Conservation (phyloP, 1,140 invertebrate genomes). For the Magallana ariakensis region DNA sequence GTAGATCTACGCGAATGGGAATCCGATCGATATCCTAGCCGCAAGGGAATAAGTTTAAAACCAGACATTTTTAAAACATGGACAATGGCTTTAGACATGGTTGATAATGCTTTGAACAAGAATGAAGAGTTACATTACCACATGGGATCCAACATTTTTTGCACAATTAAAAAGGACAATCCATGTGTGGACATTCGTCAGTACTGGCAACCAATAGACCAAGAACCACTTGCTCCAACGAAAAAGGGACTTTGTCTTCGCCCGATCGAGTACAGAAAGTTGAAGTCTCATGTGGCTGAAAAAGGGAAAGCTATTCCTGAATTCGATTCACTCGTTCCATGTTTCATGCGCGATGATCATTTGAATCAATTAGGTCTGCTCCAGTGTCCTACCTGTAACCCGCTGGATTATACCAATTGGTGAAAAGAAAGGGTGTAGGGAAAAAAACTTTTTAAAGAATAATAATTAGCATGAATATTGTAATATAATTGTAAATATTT, state of each 20-base stretch:
- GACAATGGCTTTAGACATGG: no score
- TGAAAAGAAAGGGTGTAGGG: conserved; percentile 9
- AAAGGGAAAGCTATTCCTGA: conserved; percentile 15
- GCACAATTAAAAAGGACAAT: conserved; percentile 22
- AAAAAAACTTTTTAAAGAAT: neutral
- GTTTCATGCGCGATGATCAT: conserved; percentile 37
- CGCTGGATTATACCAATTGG: conserved; percentile 19
- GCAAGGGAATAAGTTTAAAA: no score
- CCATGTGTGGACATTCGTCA: conserved; percentile 35
- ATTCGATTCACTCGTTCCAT: neutral
- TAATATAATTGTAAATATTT: conserved; percentile 2
- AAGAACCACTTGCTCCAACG: neutral
- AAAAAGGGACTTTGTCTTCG: conserved; percentile 22
- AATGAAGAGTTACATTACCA: neutral
- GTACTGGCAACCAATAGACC: conserved; percentile 24
- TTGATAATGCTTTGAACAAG: no score
- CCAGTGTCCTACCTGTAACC: conserved; percentile 19
- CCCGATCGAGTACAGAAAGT: conserved; percentile 1
- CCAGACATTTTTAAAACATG: no score
- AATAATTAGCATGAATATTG: conserved; percentile 12
- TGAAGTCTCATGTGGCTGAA: neutral
- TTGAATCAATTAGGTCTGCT: conserved; percentile 27
- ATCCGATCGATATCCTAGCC: no score
- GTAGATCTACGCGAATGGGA: no score
- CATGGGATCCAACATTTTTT: conserved; percentile 7